Evolutionary conservation across 2,113 vertebrate genomes (phyloP).

Genomic region (Cricetomys ansorgei): DNA sequence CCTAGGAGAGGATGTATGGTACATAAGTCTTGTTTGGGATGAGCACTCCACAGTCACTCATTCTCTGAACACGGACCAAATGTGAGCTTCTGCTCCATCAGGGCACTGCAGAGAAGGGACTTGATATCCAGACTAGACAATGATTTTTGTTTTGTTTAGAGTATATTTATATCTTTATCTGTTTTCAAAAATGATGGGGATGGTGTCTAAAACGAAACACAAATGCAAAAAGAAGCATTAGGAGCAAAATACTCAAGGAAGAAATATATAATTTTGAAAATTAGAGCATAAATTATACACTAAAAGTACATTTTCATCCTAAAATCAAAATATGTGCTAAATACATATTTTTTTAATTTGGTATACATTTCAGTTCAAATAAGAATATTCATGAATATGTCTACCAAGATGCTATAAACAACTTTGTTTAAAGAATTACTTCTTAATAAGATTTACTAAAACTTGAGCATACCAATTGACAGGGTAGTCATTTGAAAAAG

Average conservation of each 20-base stretch:
- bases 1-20: not conserved
- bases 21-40: not conserved
- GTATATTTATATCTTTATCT: slow-evolving; percentile 2
- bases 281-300: not conserved
- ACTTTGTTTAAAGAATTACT: not conserved
- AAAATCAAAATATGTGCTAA: slow-evolving; percentile 20
- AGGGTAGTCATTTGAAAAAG: not conserved
- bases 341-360: not conserved
- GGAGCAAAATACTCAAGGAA: not conserved
- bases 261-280: slow-evolving; percentile 30
- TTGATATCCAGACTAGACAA: too few relatives aligned
- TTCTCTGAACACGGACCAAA: not conserved
- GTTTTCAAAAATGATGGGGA: not conserved
- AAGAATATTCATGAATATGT: slow-evolving; percentile 24
- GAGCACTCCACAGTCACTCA: not conserved
- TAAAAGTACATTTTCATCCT: not conserved
- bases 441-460: not conserved
- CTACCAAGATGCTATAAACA: not conserved
- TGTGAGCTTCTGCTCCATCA: not conserved
- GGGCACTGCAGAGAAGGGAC: not conserved
- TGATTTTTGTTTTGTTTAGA: not conserved
- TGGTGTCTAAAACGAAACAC: slow-evolving; percentile 3
- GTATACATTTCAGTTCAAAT: slow-evolving; percentile 35
- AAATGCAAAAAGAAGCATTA: not conserved
- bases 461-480: not conserved